Base-by-base conservation (phyloP, 2,113 vertebrate genomes). In the Gobio gobio region DNA sequence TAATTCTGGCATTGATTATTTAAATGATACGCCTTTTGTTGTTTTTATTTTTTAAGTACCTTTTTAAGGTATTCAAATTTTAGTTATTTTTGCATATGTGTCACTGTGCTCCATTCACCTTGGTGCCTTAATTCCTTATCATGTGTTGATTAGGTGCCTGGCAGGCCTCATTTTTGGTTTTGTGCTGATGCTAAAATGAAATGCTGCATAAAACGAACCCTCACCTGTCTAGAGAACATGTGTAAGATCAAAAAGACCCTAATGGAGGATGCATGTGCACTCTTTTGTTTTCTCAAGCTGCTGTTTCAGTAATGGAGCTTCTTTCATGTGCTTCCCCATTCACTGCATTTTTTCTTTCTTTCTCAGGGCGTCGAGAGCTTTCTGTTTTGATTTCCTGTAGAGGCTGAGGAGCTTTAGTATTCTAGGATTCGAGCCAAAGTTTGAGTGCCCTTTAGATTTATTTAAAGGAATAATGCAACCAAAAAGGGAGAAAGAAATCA, bases 391-490 rank as follows among this genome's bases (percentile, higher is more conserved):
- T 78, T 56, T 78, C 36, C 36, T 78, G 59, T n/a, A 40, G 43
- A 83, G 7, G 10, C 18, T 22, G 29, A 8, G 49, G 33, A 79
- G 51, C 64, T 49, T n/a, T 22, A 74, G 26, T 36, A 56, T 58
- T 45, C 16, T 51, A 54, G 13, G 83, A 29, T 64, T 40, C 24
- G 64, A 10, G 33, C 43, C n/a, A 63, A 47, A 45, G 56, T 58
- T 33, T 58, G 45, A 49, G 85, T 82, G 83, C 80, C 61, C 83
- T 86, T 86, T 89, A 59, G 86, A 88, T 64, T 82, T 8, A 68
- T 82, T 89, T 59, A 8, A 51, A 51, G 74, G 8, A 33, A 18
- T 49, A 76, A 16, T 51, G 14, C 7, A 49, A 16, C n/a, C 14
- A 26, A 33, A 76, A 54, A 29, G 16, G 4, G 9, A 43, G 18